Evolutionary conservation across 2,113 vertebrate genomes (phyloP).

Genomic region (Antechinus stuartii): DNA sequence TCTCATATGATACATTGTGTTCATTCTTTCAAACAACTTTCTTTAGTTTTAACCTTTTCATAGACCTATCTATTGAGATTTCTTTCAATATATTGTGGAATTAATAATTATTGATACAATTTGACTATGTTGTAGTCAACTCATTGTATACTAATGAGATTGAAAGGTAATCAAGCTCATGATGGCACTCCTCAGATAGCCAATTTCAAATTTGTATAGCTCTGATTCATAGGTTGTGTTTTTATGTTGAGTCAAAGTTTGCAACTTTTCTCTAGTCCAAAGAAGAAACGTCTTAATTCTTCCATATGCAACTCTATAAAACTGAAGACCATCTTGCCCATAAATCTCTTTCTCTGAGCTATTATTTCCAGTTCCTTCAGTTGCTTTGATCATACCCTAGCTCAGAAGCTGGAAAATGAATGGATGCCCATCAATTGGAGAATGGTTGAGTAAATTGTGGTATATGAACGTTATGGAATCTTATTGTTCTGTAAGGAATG

Average conservation of each 20-base stretch:
- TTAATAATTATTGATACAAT: neutral
- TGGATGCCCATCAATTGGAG: too few relatives aligned
- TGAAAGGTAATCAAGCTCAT: neutral
- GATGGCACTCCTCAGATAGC: neutral
- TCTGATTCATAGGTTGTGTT: neutral
- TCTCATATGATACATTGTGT: neutral
- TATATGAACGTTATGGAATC: too few relatives aligned
- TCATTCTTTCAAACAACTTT: neutral
- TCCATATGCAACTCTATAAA: neutral
- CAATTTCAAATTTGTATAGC: neutral
- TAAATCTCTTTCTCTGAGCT: neutral
- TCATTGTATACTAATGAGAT: neutral
- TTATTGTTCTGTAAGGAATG: too few relatives aligned
- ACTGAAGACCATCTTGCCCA: neutral
- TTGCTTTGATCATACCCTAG: neutral
- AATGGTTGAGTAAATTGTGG: too few relatives aligned
- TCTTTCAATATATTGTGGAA: neutral
- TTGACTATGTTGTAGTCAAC: neutral
- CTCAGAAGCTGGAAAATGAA: too few relatives aligned
- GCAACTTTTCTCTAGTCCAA: neutral
- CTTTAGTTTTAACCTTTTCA: neutral
- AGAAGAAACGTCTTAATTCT: neutral
- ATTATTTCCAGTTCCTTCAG: neutral
- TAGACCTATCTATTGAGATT: neutral
- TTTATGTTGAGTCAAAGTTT: neutral